Percentiles rank a stretch among this genome's conserved stretches.
These are phyloP conservation scores for Triplophysa dalaica DNA, from an alignment of 2,113 vertebrate genomes.

Conservation along the genomic window DNA sequence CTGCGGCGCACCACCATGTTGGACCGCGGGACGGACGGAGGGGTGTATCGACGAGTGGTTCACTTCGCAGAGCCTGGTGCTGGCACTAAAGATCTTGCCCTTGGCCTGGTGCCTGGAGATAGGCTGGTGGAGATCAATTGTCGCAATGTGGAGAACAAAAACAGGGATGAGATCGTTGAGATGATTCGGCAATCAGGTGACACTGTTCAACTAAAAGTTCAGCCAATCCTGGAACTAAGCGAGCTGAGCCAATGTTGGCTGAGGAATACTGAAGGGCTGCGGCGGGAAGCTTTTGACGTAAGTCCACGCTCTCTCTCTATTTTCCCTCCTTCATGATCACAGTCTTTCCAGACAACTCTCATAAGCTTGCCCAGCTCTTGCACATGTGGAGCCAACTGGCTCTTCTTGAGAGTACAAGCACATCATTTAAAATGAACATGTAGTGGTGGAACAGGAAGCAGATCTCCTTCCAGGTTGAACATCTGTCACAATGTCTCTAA, in stretches of 20 bases:
- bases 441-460: slow-evolving; percentile 25
- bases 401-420: slow-evolving; percentile 14
- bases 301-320: slow-evolving; percentile 66
- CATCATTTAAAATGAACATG: slow-evolving; percentile 22
- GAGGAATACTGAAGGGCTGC: slow-evolving; percentile 73
- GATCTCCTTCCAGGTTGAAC: slow-evolving; percentile 26
- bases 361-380: slow-evolving; percentile 25
- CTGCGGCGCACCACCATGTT: slow-evolving; percentile 92
- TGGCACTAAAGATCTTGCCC: slow-evolving; percentile 84
- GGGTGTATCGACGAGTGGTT: slow-evolving; percentile 82
- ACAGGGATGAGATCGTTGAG: slow-evolving; percentile 95
- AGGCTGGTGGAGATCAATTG: slow-evolving; percentile 93
- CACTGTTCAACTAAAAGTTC: slow-evolving; percentile 88
- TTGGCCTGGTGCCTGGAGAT: slow-evolving; percentile 93
- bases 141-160: slow-evolving; percentile 88
- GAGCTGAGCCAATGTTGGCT: slow-evolving; percentile 93
- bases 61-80: slow-evolving; percentile 95
- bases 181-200: slow-evolving; percentile 97
- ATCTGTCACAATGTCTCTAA: slow-evolving; percentile 30
- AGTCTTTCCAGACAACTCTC: neutral
- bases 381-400: slow-evolving; percentile 21
- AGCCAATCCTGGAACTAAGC: slow-evolving; percentile 91
- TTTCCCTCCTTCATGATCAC: neutral
- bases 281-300: slow-evolving; percentile 80
- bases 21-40: slow-evolving; percentile 83